Conservation (phyloP, 2,888 invertebrate genomes). For the Timema cristinae region DNA sequence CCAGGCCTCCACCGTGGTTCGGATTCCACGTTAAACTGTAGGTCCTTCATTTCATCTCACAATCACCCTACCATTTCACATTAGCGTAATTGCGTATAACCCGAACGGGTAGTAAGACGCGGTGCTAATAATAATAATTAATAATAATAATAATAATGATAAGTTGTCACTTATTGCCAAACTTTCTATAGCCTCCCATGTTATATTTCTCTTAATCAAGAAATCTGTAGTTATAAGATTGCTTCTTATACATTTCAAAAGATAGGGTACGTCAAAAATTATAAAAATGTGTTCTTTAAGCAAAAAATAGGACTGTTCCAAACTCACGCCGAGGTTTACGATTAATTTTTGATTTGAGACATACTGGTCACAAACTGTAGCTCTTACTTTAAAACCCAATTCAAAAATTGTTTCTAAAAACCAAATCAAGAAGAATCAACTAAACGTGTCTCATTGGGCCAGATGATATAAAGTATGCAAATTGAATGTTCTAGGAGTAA, state of each 20-base stretch:
- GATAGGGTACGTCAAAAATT: conserved; percentile 33
- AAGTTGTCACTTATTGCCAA: conserved; percentile 27
- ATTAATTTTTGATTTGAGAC: conserved; percentile 31
- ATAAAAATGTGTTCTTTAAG: conserved; percentile 28
- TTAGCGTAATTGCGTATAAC: too few relatives aligned
- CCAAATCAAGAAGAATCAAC: conserved; percentile 28
- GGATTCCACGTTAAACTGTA: too few relatives aligned
- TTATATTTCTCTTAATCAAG: conserved; percentile 23
- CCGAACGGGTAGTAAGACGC: too few relatives aligned
- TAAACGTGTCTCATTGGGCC: conserved; percentile 25
- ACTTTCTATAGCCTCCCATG: conserved; percentile 26
- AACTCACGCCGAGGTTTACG: conserved; percentile 29
- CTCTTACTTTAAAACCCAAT: conserved; percentile 31
- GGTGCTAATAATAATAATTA: too few relatives aligned
- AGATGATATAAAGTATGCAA: conserved; percentile 33
- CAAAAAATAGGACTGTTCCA: conserved; percentile 29
- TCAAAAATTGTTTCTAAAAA: conserved; percentile 27
- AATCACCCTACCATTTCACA: too few relatives aligned
- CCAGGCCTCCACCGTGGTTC: too few relatives aligned
- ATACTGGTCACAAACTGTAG: conserved; percentile 34
- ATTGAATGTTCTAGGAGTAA: conserved; percentile 34
- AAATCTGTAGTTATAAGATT: conserved; percentile 31
- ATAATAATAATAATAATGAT: too few relatives aligned
- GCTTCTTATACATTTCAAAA: conserved; percentile 34
- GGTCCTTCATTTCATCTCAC: too few relatives aligned